Evolutionary conservation across 1,140 invertebrate genomes (phyloP).

Genomic region (Saccostrea glomerata): DNA sequence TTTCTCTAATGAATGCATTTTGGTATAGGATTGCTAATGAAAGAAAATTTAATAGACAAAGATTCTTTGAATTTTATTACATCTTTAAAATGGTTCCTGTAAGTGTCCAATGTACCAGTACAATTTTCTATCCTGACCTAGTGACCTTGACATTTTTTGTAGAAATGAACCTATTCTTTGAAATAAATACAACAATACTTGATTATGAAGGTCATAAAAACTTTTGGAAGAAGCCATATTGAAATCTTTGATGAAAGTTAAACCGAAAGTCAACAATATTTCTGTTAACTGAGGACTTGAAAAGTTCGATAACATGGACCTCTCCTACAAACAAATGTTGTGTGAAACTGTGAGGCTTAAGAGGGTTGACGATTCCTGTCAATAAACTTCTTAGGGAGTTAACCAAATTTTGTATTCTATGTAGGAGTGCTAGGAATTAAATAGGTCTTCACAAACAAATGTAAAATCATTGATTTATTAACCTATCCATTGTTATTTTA

Average conservation of each 20-base stretch:
- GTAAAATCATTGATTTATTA: background rate
- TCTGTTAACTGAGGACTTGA: background rate
- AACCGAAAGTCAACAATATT: background rate
- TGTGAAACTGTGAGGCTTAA: background rate
- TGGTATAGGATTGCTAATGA: too few species aligned
- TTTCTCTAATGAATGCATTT: too few species aligned
- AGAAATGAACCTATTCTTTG: too few species aligned
- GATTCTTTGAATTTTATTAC: too few species aligned
- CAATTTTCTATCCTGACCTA: too few species aligned
- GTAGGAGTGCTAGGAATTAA: background rate
- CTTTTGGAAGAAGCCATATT: background rate
- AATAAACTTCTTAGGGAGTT: slow-evolving; percentile 16
- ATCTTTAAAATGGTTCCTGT: too few species aligned
- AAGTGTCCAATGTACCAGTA: too few species aligned
- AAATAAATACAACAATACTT: too few species aligned
- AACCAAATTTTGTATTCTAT: background rate
- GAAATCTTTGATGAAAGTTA: background rate
- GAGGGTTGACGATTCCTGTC: background rate
- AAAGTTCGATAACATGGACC: background rate
- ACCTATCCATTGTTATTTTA: background rate
- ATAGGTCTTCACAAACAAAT: background rate
- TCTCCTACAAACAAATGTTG: background rate
- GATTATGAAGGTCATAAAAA: background rate
- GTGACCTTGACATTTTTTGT: too few species aligned
- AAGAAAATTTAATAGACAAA: too few species aligned